These are phyloP conservation scores for Drosophila mettleri DNA, from an alignment of 2,888 invertebrate genomes.

Conservation along the genomic window DNA sequence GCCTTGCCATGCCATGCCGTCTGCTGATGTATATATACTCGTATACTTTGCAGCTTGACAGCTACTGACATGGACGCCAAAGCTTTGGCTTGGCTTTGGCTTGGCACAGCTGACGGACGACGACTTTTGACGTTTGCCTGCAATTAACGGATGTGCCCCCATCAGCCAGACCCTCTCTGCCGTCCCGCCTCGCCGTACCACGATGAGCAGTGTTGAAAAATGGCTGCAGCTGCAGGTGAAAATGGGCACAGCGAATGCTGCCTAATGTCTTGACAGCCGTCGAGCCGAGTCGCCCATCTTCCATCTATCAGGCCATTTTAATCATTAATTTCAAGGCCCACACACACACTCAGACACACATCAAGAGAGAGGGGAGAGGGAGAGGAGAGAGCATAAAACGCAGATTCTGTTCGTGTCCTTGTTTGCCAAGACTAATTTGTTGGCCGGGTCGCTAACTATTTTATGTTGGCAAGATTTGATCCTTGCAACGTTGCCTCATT, in stretches of 20 bases:
- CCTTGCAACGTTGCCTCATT: slow-evolving; percentile 55
- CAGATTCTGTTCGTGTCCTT: slow-evolving; percentile 43
- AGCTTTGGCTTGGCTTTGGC: slow-evolving; percentile 50
- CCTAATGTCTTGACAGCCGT: slow-evolving; percentile 73
- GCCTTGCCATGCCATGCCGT: too few relatives aligned
- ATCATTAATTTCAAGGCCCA: slow-evolving; percentile 82
- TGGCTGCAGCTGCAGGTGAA: slow-evolving; percentile 68
- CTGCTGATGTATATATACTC: slow-evolving; percentile 35
- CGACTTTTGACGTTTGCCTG: slow-evolving; percentile 84
- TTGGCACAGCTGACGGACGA: slow-evolving; percentile 72
- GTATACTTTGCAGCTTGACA: slow-evolving; percentile 66
- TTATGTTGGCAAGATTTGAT: slow-evolving; percentile 48
- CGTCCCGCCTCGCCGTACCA: neutral
- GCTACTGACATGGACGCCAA: slow-evolving; percentile 69
- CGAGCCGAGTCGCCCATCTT: slow-evolving; percentile 30
- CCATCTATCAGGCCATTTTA: slow-evolving; percentile 72
- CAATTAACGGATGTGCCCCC: slow-evolving; percentile 79
- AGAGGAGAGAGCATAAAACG: neutral
- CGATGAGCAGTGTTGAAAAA: slow-evolving; percentile 70
- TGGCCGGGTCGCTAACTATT: slow-evolving; percentile 48
- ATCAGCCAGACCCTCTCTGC: neutral
- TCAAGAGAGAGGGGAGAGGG: neutral
- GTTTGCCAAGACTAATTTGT: slow-evolving; percentile 74
- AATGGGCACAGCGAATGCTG: slow-evolving; percentile 70
- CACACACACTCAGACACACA: slow-evolving; percentile 41